Conservation (phyloP, 2,888 invertebrate genomes). For the Drepanosiphum platanoidis region DNA sequence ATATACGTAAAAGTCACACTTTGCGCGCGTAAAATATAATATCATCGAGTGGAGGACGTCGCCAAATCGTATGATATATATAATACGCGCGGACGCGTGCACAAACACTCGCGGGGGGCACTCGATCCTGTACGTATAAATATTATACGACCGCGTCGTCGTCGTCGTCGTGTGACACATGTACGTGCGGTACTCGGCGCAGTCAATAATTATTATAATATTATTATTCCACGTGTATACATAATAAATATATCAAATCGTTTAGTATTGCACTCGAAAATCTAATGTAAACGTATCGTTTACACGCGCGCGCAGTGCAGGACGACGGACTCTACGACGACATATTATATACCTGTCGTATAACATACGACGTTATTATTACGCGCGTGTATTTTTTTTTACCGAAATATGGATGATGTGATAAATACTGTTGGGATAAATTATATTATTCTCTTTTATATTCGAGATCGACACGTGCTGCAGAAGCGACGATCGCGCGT, state of each 20-base stretch:
- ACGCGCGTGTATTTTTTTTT: background rate
- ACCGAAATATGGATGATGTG: background rate
- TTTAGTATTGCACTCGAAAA: background rate
- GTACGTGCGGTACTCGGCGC: background rate
- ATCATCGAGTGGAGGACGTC: background rate
- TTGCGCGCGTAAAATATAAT: too few species aligned
- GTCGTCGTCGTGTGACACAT: too few species aligned
- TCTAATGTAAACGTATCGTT: too few species aligned
- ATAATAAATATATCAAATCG: background rate
- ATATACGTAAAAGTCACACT: too few species aligned
- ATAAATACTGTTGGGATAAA: background rate
- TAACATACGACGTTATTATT: background rate
- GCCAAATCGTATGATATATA: conserved; percentile 6
- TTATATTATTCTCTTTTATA: conserved; percentile 8
- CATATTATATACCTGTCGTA: background rate
- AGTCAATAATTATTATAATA: background rate
- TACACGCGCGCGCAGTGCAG: too few species aligned
- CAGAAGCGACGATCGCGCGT: background rate
- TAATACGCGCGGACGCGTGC: background rate
- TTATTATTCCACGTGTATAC: background rate
- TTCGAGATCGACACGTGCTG: conserved; percentile 47
- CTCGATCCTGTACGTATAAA: background rate
- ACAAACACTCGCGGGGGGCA: too few species aligned
- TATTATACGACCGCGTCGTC: background rate
- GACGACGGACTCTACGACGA: too few species aligned